phyloP scores from a whole-genome alignment of 2,888 invertebrate species.

The Thereva nobilitata region DNA sequence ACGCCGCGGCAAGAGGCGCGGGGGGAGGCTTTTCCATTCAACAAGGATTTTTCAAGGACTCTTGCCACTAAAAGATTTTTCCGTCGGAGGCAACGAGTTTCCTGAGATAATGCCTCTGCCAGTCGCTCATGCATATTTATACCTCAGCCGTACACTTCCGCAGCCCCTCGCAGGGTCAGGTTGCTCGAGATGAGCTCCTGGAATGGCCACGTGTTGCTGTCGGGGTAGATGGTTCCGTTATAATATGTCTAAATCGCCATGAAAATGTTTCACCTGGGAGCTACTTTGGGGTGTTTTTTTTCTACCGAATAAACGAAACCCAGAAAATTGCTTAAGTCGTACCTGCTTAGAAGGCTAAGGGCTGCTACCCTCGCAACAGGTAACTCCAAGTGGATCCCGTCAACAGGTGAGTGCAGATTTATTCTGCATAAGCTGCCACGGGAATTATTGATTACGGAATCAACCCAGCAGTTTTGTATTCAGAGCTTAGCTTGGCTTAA shows the following conservation, averaged over 20 bases:
- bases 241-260: conserved; percentile 33
- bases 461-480: too few species aligned
- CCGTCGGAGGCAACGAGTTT: conserved; percentile 29
- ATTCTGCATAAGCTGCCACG: too few species aligned
- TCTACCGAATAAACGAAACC: conserved; percentile 21
- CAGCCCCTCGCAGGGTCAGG: neutral
- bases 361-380: conserved; percentile 19
- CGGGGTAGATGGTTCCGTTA: conserved; percentile 17
- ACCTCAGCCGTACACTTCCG: too few species aligned
- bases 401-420: conserved; percentile 20
- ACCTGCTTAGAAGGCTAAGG: conserved; percentile 27
- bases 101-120: conserved; percentile 17
- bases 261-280: conserved; percentile 36
- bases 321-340: conserved; percentile 30
- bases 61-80: conserved; percentile 11
- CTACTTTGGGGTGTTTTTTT: conserved; percentile 17
- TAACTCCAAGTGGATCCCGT: conserved; percentile 8
- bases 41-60: neutral
- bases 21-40: neutral
- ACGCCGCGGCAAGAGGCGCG: neutral
- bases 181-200: conserved; percentile 19
- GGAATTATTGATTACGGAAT: too few species aligned
- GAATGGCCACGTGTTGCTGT: conserved; percentile 27
- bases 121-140: conserved; percentile 32
- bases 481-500: too few species aligned